A percentile compares a stretch with the other conserved stretches of the same genome.
Evolutionary conservation across 2,113 vertebrate species (phyloP).

Genomic region (Rostratula benghalensis): DNA sequence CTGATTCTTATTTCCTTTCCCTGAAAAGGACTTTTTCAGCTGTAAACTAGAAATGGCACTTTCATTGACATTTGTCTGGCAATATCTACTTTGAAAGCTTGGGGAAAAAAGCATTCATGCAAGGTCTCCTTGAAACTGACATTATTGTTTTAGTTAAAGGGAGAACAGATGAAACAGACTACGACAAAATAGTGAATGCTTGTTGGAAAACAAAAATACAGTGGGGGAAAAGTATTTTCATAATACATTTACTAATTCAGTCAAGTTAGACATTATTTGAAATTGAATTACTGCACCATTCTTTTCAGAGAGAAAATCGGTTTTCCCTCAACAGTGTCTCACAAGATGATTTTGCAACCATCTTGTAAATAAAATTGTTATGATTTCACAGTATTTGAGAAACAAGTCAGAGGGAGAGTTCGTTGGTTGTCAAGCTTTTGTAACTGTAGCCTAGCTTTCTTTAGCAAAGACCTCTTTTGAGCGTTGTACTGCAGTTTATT

Average conservation of each 20-base stretch:
- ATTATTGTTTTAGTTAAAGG: background rate
- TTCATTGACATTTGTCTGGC: background rate
- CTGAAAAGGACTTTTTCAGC: background rate
- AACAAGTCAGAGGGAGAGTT: background rate
- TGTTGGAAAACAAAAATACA: background rate
- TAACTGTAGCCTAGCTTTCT: background rate
- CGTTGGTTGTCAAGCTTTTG: background rate
- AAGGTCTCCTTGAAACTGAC: background rate
- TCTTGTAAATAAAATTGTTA: background rate
- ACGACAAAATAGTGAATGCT: background rate
- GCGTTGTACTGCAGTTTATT: background rate
- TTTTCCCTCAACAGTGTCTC: background rate
- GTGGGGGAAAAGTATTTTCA: background rate
- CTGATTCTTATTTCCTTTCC: conserved; percentile 4
- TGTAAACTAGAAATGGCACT: conserved; percentile 1
- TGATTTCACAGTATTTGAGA: background rate
- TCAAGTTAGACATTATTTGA: background rate
- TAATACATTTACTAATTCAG: background rate
- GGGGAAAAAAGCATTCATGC: background rate
- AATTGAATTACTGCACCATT: background rate
- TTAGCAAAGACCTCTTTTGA: background rate
- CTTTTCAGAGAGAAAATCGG: background rate
- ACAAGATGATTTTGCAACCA: background rate
- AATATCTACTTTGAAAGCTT: background rate
- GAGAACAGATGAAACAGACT: background rate